Conservation (phyloP, 2,888 invertebrate genomes). For the Ichneumoninae sp. region DNA sequence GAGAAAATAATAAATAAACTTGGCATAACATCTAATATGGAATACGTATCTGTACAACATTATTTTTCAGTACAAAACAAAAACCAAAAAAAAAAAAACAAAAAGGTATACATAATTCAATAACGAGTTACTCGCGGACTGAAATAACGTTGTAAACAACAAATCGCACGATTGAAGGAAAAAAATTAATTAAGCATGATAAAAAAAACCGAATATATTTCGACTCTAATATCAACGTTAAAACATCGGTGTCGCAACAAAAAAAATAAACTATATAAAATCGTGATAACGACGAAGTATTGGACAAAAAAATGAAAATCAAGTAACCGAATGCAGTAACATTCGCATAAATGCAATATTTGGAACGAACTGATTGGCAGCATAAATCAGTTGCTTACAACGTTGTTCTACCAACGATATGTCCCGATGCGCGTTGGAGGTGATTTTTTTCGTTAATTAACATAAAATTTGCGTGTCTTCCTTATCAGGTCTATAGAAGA, state of each 20-base stretch:
- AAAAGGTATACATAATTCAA: slow-evolving; percentile 66
- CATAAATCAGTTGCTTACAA: slow-evolving; percentile 63
- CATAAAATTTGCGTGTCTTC: slow-evolving; percentile 73
- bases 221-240: slow-evolving; percentile 54
- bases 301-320: slow-evolving; percentile 19
- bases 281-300: slow-evolving; percentile 9
- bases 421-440: slow-evolving; percentile 14
- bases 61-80: slow-evolving; percentile 57
- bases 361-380: slow-evolving; percentile 18
- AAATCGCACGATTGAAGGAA: slow-evolving; percentile 46
- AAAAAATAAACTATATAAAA: slow-evolving; percentile 4
- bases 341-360: slow-evolving; percentile 35
- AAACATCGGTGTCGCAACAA: slow-evolving; percentile 33
- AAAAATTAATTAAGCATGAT: slow-evolving; percentile 45
- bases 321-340: slow-evolving; percentile 38
- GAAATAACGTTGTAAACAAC: slow-evolving; percentile 68
- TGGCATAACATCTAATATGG: slow-evolving; percentile 61
- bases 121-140: slow-evolving; percentile 52
- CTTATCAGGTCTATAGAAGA: slow-evolving; percentile 79
- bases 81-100: slow-evolving; percentile 60
- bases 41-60: slow-evolving; percentile 41
- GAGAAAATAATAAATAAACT: slow-evolving; percentile 67
- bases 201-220: slow-evolving; percentile 45
- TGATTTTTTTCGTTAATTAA: slow-evolving; percentile 46
- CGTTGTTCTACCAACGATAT: slow-evolving; percentile 53